These are phyloP conservation scores for Paguma larvata DNA, from an alignment of 2,797 vertebrate species.

Conservation along the genomic window DNA sequence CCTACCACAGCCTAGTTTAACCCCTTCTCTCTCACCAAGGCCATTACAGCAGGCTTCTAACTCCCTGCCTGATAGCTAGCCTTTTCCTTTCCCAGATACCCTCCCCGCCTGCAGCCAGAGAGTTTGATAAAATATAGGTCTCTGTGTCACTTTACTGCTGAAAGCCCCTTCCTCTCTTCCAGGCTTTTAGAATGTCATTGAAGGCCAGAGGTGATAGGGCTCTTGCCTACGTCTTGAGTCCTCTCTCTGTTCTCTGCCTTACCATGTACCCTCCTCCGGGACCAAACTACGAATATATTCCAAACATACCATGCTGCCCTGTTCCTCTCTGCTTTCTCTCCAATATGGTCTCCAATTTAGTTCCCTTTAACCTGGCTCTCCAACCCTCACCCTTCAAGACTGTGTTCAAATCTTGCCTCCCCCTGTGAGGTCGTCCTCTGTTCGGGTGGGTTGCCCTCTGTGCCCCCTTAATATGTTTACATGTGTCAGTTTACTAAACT, in stretches of 20 bases:
- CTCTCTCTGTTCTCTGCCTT: neutral
- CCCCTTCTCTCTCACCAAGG: neutral
- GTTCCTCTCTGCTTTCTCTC: neutral
- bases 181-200: neutral
- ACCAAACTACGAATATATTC: neutral
- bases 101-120: neutral
- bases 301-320: fast-evolving
- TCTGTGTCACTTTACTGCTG: neutral
- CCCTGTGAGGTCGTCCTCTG: neutral
- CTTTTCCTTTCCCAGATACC: neutral
- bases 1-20: neutral
- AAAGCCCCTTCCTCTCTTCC: neutral
- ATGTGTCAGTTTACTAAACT: neutral
- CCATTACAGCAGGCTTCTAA: neutral
- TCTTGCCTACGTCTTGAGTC: neutral
- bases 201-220: neutral
- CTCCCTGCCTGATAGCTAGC: neutral
- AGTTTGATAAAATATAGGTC: neutral
- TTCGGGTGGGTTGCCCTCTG: neutral
- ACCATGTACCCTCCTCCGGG: neutral
- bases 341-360: fast-evolving
- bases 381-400: neutral
- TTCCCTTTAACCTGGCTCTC: neutral
- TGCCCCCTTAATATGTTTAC: neutral
- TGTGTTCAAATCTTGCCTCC: neutral